Evolutionary conservation across 2,888 invertebrate species (phyloP).

Genomic region (Drosophila borealis): DNA sequence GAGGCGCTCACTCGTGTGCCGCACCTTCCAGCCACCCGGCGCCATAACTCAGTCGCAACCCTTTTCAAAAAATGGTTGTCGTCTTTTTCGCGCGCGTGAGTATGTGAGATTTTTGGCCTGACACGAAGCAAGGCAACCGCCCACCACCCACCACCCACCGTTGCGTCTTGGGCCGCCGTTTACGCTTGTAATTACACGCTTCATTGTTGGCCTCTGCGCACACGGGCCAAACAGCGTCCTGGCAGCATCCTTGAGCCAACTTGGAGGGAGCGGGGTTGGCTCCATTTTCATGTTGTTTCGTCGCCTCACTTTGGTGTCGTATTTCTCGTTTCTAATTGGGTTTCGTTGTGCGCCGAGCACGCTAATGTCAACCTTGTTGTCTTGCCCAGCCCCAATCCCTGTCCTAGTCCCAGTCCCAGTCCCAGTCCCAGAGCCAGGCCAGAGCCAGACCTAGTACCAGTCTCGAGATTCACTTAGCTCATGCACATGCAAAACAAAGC

Average conservation of each 20-base stretch:
- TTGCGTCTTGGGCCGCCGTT: constrained; percentile 64
- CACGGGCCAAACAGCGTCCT: constrained; percentile 22
- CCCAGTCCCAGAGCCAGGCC: not conserved
- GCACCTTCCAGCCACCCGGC: constrained; percentile 42
- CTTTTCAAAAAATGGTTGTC: constrained; percentile 74
- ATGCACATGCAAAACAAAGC: constrained; percentile 80
- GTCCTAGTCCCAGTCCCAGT: constrained; percentile 12
- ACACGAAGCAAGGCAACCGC: constrained; percentile 23
- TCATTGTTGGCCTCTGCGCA: constrained; percentile 81
- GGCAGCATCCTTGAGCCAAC: constrained; percentile 37
- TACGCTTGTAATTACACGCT: constrained; percentile 85
- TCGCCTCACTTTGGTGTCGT: constrained; percentile 81
- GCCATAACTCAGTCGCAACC: constrained; percentile 71
- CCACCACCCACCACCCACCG: constrained; percentile 43
- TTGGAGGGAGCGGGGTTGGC: constrained; percentile 33
- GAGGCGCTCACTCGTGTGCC: constrained; percentile 56
- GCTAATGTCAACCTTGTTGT: constrained; percentile 79
- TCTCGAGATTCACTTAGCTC: constrained; percentile 78
- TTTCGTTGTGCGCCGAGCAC: constrained; percentile 74
- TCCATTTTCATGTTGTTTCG: constrained; percentile 78
- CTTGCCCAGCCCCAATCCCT: constrained; percentile 32
- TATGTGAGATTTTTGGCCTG: constrained; percentile 66
- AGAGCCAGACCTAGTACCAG: constrained; percentile 15
- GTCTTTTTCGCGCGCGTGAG: constrained; percentile 57
- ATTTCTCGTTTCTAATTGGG: constrained; percentile 82